Evolutionary conservation across 2,113 vertebrate genomes (phyloP).

Genomic region (Zeus faber): DNA sequence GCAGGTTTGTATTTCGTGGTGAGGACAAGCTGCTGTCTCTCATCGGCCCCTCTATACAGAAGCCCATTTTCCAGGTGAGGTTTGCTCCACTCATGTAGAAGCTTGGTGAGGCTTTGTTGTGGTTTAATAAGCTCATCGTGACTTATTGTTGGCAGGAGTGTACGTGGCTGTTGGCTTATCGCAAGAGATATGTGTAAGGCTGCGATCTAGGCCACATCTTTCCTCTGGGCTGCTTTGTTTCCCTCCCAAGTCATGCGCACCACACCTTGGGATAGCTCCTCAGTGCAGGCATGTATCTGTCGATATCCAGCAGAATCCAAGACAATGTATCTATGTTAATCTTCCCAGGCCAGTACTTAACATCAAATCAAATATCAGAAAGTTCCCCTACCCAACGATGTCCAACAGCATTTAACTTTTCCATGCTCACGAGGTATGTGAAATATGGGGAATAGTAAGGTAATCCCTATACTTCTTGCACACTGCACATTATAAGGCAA

Average conservation of each 20-base stretch:
- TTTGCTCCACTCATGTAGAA: background rate
- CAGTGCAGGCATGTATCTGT: background rate
- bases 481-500: background rate
- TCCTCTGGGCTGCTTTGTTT: background rate
- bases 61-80: background rate
- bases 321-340: background rate
- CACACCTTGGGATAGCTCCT: background rate
- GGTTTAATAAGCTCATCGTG: background rate
- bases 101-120: background rate
- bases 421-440: background rate
- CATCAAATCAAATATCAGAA: background rate
- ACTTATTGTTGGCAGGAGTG: background rate
- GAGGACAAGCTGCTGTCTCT: background rate
- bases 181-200: background rate
- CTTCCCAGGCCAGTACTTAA: background rate
- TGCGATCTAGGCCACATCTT: background rate
- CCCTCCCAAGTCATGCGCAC: background rate
- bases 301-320: background rate
- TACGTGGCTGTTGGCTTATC: background rate
- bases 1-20: background rate
- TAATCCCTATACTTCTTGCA: too few species aligned
- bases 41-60: background rate
- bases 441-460: background rate
- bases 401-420: slow-evolving; percentile 1
- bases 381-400: background rate